These are phyloP conservation scores for Geopemphigus sp. DNA, from an alignment of 1,140 invertebrate species.

Conservation along the genomic window DNA sequence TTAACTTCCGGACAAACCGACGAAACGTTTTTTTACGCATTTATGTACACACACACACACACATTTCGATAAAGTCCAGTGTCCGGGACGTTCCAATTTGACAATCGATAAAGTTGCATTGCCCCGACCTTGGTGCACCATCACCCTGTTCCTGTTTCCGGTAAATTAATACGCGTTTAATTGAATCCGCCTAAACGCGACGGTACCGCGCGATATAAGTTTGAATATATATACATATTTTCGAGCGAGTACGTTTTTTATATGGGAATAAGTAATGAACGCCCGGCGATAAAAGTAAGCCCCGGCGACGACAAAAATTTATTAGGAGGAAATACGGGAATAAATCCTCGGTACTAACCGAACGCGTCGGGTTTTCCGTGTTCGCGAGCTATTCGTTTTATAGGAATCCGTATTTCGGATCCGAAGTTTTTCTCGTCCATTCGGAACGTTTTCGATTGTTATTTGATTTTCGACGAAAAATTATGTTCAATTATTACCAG, in stretches of 20 bases:
- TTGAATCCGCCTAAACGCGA: not conserved
- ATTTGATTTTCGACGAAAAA: too few relatives aligned
- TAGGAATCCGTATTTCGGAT: not conserved
- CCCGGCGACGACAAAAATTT: not conserved
- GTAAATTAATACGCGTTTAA: conserved; percentile 11
- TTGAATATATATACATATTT: too few relatives aligned
- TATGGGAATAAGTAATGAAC: not conserved
- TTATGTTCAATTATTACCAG: too few relatives aligned
- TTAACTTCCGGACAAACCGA: not conserved
- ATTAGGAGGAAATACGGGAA: not conserved
- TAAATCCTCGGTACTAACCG: not conserved
- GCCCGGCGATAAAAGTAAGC: not conserved
- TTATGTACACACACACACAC: not conserved
- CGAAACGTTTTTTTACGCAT: not conserved
- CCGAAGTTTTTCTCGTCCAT: not conserved
- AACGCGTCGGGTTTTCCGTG: not conserved
- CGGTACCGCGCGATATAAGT: not conserved
- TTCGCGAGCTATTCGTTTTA: not conserved
- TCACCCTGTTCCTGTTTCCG: not conserved
- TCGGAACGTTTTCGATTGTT: too few relatives aligned
- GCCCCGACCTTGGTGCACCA: not conserved
- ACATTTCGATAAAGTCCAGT: not conserved
- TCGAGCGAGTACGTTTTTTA: not conserved
- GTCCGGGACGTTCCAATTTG: not conserved
- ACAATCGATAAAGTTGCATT: conserved; percentile 15